Evolutionary conservation across 2,888 invertebrate species (phyloP), one percentile per base, ranked within the genome.

Genomic region (Lottia scabra): DNA sequence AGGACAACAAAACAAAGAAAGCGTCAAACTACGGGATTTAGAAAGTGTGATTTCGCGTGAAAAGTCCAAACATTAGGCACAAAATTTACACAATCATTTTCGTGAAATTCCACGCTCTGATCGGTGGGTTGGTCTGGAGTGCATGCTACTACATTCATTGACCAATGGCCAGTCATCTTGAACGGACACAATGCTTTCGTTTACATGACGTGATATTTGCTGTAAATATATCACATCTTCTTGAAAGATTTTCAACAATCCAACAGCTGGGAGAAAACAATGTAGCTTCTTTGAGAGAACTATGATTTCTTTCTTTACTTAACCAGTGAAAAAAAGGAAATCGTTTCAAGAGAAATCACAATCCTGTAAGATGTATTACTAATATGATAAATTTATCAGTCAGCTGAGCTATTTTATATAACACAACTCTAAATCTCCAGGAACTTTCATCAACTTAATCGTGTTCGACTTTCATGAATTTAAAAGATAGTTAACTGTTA

Each of bases 1-100:
- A 65, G 65, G 64, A 70, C 63, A 70, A 70, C 70, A 70, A 65
- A 46, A 30, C 46, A 48, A 64, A 45, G 65, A 65, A 46, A 70
- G 64, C 70, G 70, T 70, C 70, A 70, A 70, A 70, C 64, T 65
- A 46, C 56, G 64, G 63, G 70, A 70, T 70, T 70, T 65, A 46
- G 65, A 70, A 64, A 70, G 70, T 70, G 70, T 70, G 70, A 70
- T 70, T 70, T 70, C 70, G 70, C 64, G 65, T 70, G 64, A 64
- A 70, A 70, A 45, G 45, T 65, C 70, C 63, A 70, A 70, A 70
- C 70, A 70, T 70, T 65, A 43, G 30, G 46, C 27, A 64, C n/a
- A 70, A 70, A 70, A 63, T 45, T 66, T 45, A 66, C 66, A 66
- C 66, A 66, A 44, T 66, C 44, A 66, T 66, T n/a, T 65, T 66